Evolutionary conservation across 2,797 vertebrate genomes (phyloP).

Genomic region (Poeciliopsis paucimaculata): DNA sequence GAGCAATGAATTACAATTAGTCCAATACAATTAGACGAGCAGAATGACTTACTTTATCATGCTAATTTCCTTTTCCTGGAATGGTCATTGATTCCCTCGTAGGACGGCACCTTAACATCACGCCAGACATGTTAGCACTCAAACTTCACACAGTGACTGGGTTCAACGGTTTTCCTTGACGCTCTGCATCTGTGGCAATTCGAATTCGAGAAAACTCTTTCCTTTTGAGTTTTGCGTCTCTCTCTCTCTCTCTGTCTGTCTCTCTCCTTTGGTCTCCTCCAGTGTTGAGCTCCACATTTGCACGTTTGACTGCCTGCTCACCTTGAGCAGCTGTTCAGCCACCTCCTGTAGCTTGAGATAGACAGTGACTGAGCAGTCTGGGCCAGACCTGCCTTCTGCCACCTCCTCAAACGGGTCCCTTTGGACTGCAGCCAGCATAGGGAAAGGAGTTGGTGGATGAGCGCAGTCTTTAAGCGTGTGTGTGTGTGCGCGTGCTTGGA

Average conservation of each 20-base stretch:
- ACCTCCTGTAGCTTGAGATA: constrained; percentile 52
- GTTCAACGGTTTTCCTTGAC: constrained; percentile 31
- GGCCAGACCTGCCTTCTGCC: constrained; percentile 57
- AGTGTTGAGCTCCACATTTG: constrained; percentile 21
- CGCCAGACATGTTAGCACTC: constrained; percentile 16
- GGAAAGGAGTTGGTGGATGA: constrained; percentile 38
- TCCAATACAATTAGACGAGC: neutral
- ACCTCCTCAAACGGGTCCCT: constrained; percentile 42
- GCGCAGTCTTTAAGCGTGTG: constrained; percentile 32
- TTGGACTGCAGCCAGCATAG: constrained; percentile 55
- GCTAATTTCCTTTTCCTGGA: neutral
- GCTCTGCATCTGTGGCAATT: constrained; percentile 24
- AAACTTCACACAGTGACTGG: constrained; percentile 14
- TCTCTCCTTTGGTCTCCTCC: constrained; percentile 23
- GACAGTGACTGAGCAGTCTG: constrained; percentile 61
- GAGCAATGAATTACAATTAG: constrained; percentile 8
- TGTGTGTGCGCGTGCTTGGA: constrained; percentile 13
- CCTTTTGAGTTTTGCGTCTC: neutral
- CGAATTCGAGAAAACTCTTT: constrained; percentile 32
- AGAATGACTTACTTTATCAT: neutral
- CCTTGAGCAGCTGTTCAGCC: constrained; percentile 65
- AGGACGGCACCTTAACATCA: neutral
- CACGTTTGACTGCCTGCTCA: constrained; percentile 62
- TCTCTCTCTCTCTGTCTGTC: constrained; percentile 22
- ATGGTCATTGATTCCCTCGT: neutral